Evolutionary conservation across 1,140 invertebrate species (phyloP).

Genomic region (Muscidifurax raptorellus): DNA sequence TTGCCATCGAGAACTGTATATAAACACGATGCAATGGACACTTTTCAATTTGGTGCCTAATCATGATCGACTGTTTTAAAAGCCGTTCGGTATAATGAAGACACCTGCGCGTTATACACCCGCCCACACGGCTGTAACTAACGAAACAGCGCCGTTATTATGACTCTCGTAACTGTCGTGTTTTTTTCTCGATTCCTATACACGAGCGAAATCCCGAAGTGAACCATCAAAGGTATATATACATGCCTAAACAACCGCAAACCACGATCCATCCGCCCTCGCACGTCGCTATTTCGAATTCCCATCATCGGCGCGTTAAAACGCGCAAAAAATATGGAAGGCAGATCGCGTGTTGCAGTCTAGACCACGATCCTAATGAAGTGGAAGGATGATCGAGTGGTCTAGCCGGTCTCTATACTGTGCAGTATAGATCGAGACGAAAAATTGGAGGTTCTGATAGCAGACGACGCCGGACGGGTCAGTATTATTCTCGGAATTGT

Average conservation of each 20-base stretch:
- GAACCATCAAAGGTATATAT: too few species aligned
- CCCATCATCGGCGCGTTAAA: neutral
- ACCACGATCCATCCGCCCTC: neutral
- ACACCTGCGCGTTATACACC: neutral
- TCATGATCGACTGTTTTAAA: neutral
- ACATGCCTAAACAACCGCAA: too few species aligned
- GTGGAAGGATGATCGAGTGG: conserved; percentile 12
- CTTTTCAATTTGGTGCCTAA: conserved; percentile 1
- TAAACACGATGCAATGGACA: neutral
- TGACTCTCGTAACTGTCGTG: neutral
- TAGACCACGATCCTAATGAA: conserved; percentile 14
- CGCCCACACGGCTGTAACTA: neutral
- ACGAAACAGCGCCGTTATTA: neutral
- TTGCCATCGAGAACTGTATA: neutral
- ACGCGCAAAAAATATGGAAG: neutral
- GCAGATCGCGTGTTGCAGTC: neutral
- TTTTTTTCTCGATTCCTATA: neutral
- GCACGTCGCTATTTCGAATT: neutral
- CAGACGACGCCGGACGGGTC: neutral
- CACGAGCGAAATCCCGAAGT: neutral
- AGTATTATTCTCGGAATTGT: neutral
- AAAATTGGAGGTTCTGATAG: neutral
- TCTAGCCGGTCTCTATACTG: too few species aligned
- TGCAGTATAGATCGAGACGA: neutral
- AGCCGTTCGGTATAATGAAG: neutral